phyloP scores from a whole-genome alignment of 2,888 invertebrate species.

The Slavum lentiscoides region DNA sequence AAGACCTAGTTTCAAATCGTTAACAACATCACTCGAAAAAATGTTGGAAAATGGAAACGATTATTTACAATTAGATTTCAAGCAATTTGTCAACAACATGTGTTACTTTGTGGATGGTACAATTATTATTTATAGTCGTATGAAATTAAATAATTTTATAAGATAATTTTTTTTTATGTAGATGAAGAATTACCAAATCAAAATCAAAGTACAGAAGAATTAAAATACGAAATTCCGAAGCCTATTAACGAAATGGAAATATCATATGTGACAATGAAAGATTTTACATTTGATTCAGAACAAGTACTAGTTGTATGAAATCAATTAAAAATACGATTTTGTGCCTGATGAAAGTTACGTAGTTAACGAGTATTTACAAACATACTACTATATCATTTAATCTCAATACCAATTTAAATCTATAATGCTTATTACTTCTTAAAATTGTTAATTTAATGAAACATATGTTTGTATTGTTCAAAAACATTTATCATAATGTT shows the following conservation, averaged over 20 bases:
- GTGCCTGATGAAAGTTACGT: constrained; percentile 6
- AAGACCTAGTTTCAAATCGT: constrained; percentile 46
- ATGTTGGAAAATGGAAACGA: constrained; percentile 50
- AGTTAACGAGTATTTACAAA: constrained; percentile 10
- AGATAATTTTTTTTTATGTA: not conserved
- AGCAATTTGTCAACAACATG: constrained; percentile 43
- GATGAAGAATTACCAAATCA: constrained; percentile 9
- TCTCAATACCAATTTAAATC: not conserved
- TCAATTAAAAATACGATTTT: constrained; percentile 3
- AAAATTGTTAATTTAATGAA: not conserved
- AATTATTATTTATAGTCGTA: not conserved
- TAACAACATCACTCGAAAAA: constrained; percentile 36
- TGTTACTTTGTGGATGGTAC: constrained; percentile 44
- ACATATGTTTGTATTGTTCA: not conserved
- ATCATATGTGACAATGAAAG: constrained; percentile 41
- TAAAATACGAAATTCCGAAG: constrained; percentile 42
- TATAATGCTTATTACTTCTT: not conserved
- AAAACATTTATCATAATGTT: not conserved
- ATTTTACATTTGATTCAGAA: constrained; percentile 41
- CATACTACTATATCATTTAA: constrained; percentile 1
- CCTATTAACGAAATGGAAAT: constrained; percentile 22
- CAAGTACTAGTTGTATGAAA: constrained; percentile 19
- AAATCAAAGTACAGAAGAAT: not conserved
- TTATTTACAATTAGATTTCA: constrained; percentile 47
- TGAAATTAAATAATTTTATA: not conserved